phyloP scores from a whole-genome alignment of 2,888 invertebrate species.

The Megamerina dolium region DNA sequence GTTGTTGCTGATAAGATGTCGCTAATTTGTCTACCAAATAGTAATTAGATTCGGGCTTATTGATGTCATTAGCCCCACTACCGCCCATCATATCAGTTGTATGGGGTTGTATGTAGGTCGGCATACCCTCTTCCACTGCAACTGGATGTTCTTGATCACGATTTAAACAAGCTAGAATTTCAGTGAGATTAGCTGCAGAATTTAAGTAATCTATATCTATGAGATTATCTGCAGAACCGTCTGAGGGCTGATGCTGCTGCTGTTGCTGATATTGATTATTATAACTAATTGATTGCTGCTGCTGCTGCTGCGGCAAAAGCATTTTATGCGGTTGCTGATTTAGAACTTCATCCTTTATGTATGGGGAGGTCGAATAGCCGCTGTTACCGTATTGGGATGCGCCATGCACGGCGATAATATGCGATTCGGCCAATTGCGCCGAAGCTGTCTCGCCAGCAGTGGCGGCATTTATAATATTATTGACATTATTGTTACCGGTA shows the following conservation, averaged over 20 bases:
- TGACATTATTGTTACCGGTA: too few relatives aligned
- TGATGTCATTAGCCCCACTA: background rate
- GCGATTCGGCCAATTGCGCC: conserved; percentile 36
- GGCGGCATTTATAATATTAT: conserved; percentile 44
- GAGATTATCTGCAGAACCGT: conserved; percentile 55
- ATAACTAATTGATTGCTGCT: conserved; percentile 34
- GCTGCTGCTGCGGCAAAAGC: conserved; percentile 38
- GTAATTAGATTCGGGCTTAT: conserved; percentile 14
- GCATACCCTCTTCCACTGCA: conserved; percentile 21
- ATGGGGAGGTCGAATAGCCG: conserved; percentile 33
- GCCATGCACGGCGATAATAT: conserved; percentile 63
- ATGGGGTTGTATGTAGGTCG: conserved; percentile 37
- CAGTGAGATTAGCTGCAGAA: conserved; percentile 20
- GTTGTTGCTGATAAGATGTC: conserved; percentile 32
- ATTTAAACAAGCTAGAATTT: background rate
- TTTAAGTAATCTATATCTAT: conserved; percentile 77
- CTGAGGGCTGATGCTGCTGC: conserved; percentile 44
- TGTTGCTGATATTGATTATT: conserved; percentile 34
- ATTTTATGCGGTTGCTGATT: conserved; percentile 28
- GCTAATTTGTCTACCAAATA: conserved; percentile 37
- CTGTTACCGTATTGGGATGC: conserved; percentile 34
- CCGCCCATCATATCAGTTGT: too few relatives aligned
- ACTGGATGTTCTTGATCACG: too few relatives aligned
- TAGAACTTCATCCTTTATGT: conserved; percentile 37
- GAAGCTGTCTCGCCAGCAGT: conserved; percentile 35